A percentile compares a stretch with the other conserved stretches of the same genome.
These are phyloP conservation scores for Cheilosia soror DNA, from an alignment of 2,888 invertebrate genomes.

Conservation along the genomic window DNA sequence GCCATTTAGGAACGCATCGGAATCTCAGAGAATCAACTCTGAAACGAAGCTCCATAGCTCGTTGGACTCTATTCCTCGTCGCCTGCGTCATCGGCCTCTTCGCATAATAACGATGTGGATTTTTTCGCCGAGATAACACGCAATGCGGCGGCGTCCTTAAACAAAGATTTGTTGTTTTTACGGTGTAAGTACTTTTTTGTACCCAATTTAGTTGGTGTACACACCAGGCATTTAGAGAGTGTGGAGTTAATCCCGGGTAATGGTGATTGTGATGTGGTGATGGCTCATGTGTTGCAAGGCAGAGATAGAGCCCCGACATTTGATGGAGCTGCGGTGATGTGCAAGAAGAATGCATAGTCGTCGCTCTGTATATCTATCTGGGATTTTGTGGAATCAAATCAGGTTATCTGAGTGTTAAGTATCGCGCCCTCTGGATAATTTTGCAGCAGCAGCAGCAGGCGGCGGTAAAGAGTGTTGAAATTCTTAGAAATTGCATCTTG, in stretches of 20 bases:
- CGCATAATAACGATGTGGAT: conserved; percentile 78
- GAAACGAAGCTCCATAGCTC: not conserved
- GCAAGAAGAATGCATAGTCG: conserved; percentile 16
- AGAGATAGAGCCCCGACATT: not conserved
- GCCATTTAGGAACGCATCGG: conserved; percentile 47
- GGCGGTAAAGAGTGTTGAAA: conserved; percentile 48
- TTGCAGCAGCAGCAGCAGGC: conserved; percentile 21
- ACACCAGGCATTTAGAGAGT: conserved; percentile 74
- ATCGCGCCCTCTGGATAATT: conserved; percentile 75
- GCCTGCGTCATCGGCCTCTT: conserved; percentile 45
- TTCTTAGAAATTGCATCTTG: conserved; percentile 67
- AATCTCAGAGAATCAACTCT: conserved; percentile 19
- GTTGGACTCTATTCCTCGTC: conserved; percentile 9
- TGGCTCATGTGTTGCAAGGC: conserved; percentile 48
- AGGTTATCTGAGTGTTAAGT: conserved; percentile 76
- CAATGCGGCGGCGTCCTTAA: conserved; percentile 76
- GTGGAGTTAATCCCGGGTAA: conserved; percentile 74
- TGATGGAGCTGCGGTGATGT: conserved; percentile 30
- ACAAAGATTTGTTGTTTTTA: conserved; percentile 77
- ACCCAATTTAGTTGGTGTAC: conserved; percentile 74
- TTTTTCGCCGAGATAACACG: conserved; percentile 76
- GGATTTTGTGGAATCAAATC: conserved; percentile 72
- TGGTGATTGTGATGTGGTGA: conserved; percentile 68
- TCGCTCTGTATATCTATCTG: conserved; percentile 40
- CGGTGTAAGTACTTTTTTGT: conserved; percentile 75